Evolutionary conservation across 2,888 invertebrate species (phyloP), one percentile per base, ranked within the genome.

Genomic region (Agriotes lineatus): DNA sequence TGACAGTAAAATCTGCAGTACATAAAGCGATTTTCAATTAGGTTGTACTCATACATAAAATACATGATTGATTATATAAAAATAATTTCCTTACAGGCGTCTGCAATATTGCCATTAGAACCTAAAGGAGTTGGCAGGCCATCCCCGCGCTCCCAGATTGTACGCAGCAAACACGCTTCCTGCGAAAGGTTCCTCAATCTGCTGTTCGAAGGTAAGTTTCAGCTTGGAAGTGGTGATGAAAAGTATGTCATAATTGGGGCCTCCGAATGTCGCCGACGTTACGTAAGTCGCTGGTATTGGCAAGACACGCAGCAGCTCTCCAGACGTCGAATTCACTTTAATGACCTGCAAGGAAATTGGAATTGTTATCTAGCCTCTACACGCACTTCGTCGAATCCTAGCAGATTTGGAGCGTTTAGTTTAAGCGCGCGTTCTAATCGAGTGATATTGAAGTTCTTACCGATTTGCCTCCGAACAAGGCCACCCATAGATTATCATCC

Each of bases 401-500:
- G 16, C 42, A 12, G 18, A 18, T 9, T 18, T 16, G 16, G 14
- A 5, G 0, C 6, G 5, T 58, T 44, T 58, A 14, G 4, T 1
- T 30, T 39, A 39, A 16, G 39, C 6, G 7, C 52, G 14, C 33
- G 5, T 33, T 33, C 5, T 3, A 22, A 44, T 44, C n/a, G 19
- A 44, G 20, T 18, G 44, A 10, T 44, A 19, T 44, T 19, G 44
- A 50, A 50, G 22, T 18, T 10, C 88, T 85, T 82, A 93, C 90
- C 83, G 88, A 86, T 72, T 87, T 86, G 12, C 90, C 92, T 68
- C 85, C 85, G 77, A 81, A 89, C 66, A 89, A 82, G 0, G 90
- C 90, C 4, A 94, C 87, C 93, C 93, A 94, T 6, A 94, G 84
- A 78, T 93, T 91, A 12, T 89, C 93, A 56, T 90, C 87, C 0